Evolutionary conservation across 1,140 invertebrate species (phyloP).

Genomic region (Oryctes rhinoceros): DNA sequence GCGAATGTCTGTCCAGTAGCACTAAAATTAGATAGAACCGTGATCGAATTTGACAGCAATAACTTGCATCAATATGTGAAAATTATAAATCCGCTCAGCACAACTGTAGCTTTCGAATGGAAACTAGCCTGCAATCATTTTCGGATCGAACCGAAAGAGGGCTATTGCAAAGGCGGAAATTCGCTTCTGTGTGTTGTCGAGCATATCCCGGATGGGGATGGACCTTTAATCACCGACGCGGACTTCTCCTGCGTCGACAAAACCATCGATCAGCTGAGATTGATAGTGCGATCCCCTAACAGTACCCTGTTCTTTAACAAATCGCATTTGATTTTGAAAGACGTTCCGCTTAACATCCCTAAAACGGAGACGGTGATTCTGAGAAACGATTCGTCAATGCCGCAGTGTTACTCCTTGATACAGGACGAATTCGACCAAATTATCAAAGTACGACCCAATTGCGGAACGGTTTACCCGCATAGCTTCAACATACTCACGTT

Average conservation of each 20-base stretch:
- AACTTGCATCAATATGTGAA: background rate
- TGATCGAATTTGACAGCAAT: background rate
- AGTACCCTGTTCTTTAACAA: background rate
- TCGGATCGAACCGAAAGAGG: background rate
- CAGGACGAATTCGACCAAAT: constrained; percentile 42
- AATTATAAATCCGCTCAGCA: background rate
- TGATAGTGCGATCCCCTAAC: background rate
- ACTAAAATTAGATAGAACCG: background rate
- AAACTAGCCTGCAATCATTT: background rate
- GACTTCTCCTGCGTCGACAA: background rate
- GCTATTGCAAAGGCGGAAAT: background rate
- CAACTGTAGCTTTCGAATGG: background rate
- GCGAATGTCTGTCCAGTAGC: background rate
- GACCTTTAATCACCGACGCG: background rate
- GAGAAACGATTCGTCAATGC: background rate
- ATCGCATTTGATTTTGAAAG: background rate
- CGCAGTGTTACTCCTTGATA: constrained; percentile 45
- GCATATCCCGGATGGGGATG: background rate
- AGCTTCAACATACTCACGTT: constrained; percentile 43
- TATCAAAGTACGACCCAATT: constrained; percentile 46
- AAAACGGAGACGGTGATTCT: background rate
- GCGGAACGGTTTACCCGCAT: constrained; percentile 51
- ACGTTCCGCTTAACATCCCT: constrained; percentile 40
- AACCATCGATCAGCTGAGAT: background rate
- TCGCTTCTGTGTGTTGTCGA: background rate